phyloP scores from a whole-genome alignment of 1,140 invertebrate genomes.

The Ceratoteleas bidentatus region DNA sequence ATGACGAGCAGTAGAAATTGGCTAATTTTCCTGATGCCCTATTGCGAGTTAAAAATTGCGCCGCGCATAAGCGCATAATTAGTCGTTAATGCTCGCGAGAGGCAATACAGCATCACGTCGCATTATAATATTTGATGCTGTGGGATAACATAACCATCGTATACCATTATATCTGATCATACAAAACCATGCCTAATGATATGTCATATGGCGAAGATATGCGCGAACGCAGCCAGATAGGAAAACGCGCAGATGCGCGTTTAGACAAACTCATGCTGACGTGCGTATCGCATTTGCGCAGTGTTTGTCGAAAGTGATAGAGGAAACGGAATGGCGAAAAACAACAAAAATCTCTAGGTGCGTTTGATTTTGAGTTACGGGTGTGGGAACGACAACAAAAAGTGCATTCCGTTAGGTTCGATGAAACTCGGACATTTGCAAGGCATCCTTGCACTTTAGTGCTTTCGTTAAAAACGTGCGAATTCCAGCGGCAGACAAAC shows the following conservation, averaged over 20 bases:
- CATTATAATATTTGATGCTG: constrained; percentile 29
- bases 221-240: constrained; percentile 20
- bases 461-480: no score
- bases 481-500: no score
- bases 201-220: constrained; percentile 28
- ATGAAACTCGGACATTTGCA: constrained; percentile 1
- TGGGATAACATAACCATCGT: constrained; percentile 30
- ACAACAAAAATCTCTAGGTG: constrained; percentile 19
- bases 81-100: constrained; percentile 4
- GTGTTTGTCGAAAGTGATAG: constrained; percentile 28
- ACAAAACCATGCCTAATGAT: constrained; percentile 39
- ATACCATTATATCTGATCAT: constrained; percentile 34
- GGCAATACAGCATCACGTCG: constrained; percentile 4
- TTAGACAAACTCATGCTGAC: constrained; percentile 31
- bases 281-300: constrained; percentile 32
- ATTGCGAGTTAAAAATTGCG: no score
- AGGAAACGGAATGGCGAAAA: constrained; percentile 16
- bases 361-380: constrained; percentile 26
- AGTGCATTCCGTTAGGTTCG: background rate
- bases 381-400: background rate
- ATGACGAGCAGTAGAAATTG: no score
- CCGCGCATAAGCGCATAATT: constrained; percentile 6
- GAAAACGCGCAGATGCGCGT: constrained; percentile 30
- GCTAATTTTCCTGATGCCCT: no score
- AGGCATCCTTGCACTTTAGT: background rate